These are phyloP conservation scores for Pagrus major DNA, from an alignment of 2,113 vertebrate genomes.

Conservation along the genomic window DNA sequence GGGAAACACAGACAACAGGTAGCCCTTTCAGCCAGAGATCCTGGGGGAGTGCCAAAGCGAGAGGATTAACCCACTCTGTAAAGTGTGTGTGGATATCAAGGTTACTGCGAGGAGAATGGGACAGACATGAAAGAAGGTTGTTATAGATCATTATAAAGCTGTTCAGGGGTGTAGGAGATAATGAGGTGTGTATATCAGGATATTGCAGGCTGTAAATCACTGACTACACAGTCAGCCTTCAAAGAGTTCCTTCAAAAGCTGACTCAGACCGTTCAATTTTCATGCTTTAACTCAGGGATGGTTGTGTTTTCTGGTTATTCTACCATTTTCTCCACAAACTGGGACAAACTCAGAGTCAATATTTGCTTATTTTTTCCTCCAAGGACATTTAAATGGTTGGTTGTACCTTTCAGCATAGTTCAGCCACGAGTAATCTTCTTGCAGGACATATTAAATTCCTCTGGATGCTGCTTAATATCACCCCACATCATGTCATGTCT, in stretches of 20 bases:
- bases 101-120: not conserved
- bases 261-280: not conserved
- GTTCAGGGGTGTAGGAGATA: not conserved
- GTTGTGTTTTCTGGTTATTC: not conserved
- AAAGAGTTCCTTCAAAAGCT: not conserved
- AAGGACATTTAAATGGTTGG: not conserved
- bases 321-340: not conserved
- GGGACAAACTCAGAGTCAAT: not conserved
- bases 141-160: not conserved
- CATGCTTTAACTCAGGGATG: not conserved
- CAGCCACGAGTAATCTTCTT: no score
- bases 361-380: not conserved
- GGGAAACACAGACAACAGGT: slow-evolving; percentile 73
- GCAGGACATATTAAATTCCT: no score
- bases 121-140: not conserved
- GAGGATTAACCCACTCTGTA: slow-evolving; percentile 32
- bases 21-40: slow-evolving; percentile 58
- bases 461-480: no score
- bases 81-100: slow-evolving; percentile 32
- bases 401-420: no score
- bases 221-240: not conserved
- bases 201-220: not conserved
- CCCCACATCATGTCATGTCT: no score
- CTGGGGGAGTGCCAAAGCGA: slow-evolving; percentile 13
- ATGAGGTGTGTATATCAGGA: not conserved